Base-by-base conservation (phyloP, 2,888 invertebrate species). In the Pterostichus niger region DNA sequence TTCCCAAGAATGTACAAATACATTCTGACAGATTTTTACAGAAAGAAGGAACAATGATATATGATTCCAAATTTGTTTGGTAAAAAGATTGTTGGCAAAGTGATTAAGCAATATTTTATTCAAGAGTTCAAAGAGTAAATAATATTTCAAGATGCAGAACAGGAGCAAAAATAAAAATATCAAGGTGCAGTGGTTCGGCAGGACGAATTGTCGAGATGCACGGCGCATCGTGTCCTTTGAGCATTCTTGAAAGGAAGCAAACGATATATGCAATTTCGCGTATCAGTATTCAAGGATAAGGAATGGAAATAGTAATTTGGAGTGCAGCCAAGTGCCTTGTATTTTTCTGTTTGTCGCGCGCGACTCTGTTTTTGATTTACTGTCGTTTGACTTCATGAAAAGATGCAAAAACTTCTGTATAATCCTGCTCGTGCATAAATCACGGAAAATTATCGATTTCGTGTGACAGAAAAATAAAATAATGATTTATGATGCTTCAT, bases 231-330 rank as follows among this genome's bases (percentile, higher is more conserved):
- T 31, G 52, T 49, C 31, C 24, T 31, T 49, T 52, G 75, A 24
- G 31, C 17, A 24, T 40, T 15, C 33, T 33, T 71, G 56, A 73
- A 68, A 81, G 71, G 54, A 73, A 49, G 73, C 40, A 81, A 78
- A 81, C 56, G 81, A 81, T 81, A 81, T 81, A 81, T 81, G 71
- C 81, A 81, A 81, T 78, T 81, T 71, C 81, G 35, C 68, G 81
- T 81, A 81, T 81, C 81, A 81, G 81, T 81, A 81, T 81, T 73
- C 81, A 81, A 81, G 81, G 81, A 81, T 81, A 81, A 81, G 81
- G 40, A 73, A 81, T 81, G 81, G 81, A 71, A 81, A 71, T 56
- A 81, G 85, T 86, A 86, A 86, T 86, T 86, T 86, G 86, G 86
- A 84, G 76, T 73, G 81, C 82, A 82, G 86, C 86, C 86, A 86